Base-by-base conservation (phyloP, 37 sponge, comb jelly and placozoan species). In the Spongia lamella region DNA sequence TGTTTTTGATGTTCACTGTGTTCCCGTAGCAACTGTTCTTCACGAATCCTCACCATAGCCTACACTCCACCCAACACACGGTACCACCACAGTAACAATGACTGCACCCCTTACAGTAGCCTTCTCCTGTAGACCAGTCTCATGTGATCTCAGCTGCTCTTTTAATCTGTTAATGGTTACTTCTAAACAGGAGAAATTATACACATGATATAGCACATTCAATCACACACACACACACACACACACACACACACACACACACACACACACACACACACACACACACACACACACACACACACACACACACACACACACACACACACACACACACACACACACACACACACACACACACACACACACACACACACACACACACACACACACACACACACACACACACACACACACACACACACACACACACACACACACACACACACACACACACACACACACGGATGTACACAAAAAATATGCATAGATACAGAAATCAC, bases 121-220 rank as follows among this genome's bases (percentile, higher is more conserved):
- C 40, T 25, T 71, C 30, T 75, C 56, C 63, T 94, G 88, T 49
- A 83, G 38, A 27, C 43, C 55, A 1, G 75, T 68, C 63, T 96
- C 94, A 65, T 79, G 24, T n/a, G 87, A 88, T 47, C 84, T 93
- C 17, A 96, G 39, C 55, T 90, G 83, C 17, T 93, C 90, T 43
- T 64, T 81, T 43, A 96, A 68, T n/a, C 80, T 70, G 16, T 73
- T 73, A 20, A 96, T 79, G 35, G 94, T 94, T 20, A 85, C 92
- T 64, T 90, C 94, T 83, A 9, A 60, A 11, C 14, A 11, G 24
- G n/a, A 21, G n/a, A 60, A 64, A 50, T 56, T 68, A 15, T 14
- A 14, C 14, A 32, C 14, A 14, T 21, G 56, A n/a, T 71, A 61
- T 34, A 22, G 67, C 29, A 66, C 34, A 6, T 38, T 7, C 38